These are phyloP conservation scores for Eudyptes chrysolophus DNA, from an alignment of 2,113 vertebrate genomes.

Conservation along the genomic window DNA sequence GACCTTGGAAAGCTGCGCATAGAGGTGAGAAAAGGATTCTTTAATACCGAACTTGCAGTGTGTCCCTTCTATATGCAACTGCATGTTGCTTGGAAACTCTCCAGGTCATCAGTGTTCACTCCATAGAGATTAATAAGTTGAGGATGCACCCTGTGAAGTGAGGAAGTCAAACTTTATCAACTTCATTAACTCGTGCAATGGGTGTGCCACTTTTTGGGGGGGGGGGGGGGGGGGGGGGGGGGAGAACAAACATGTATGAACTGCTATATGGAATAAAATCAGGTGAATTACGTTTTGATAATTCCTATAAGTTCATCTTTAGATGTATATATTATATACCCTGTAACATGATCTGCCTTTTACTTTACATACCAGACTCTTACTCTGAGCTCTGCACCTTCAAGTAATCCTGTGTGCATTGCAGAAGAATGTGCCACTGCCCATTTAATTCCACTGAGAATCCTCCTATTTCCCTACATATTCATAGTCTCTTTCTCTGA, in stretches of 20 bases:
- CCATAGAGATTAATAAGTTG: slow-evolving; percentile 82
- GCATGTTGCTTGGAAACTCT: slow-evolving; percentile 73
- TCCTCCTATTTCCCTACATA: not conserved
- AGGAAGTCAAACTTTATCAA: not conserved
- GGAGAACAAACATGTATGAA: accelerated
- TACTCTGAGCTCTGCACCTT: not conserved
- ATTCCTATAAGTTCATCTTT: not conserved
- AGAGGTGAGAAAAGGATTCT: not conserved
- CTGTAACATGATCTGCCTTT: not conserved
- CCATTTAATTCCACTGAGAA: not conserved
- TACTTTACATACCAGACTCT: not conserved
- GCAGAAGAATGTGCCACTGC: not conserved
- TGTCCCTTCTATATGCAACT: slow-evolving; percentile 73
- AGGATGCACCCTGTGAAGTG: slow-evolving; percentile 79
- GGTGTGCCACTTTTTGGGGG: not conserved
- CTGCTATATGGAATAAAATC: not conserved
- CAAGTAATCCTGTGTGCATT: not conserved
- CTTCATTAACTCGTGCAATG: not conserved
- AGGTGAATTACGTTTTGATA: not conserved
- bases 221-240: not conserved
- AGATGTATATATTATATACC: not conserved
- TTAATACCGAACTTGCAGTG: not conserved
- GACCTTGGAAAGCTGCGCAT: not conserved
- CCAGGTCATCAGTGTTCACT: slow-evolving; percentile 72
- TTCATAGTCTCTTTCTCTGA: not conserved